These are phyloP conservation scores for Dicaeum eximium DNA, from an alignment of 2,113 vertebrate genomes.

Conservation along the genomic window DNA sequence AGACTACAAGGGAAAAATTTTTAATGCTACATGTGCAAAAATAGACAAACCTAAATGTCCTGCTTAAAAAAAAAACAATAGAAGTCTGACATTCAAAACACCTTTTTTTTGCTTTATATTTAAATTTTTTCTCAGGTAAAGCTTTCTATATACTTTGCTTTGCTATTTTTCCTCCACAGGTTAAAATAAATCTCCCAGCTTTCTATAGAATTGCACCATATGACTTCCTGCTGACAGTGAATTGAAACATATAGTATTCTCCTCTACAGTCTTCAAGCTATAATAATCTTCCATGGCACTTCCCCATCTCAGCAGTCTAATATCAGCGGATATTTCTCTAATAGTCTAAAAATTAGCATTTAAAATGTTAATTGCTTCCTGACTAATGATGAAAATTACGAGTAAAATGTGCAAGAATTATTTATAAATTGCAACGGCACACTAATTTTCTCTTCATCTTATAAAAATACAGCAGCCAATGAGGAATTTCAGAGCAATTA, in stretches of 20 bases:
- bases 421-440: constrained; percentile 51
- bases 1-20: background rate
- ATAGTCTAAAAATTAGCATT: constrained; percentile 56
- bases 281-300: background rate
- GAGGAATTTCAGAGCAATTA: constrained; percentile 41
- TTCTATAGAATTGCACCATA: background rate
- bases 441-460: constrained; percentile 36
- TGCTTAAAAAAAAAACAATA: background rate
- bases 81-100: background rate
- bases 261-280: background rate
- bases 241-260: background rate
- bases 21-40: background rate
- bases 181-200: background rate
- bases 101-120: background rate
- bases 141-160: background rate
- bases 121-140: background rate
- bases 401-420: constrained; percentile 56
- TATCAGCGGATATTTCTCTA: constrained; percentile 43
- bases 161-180: background rate
- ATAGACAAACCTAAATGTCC: background rate
- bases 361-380: constrained; percentile 63
- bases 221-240: background rate
- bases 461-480: constrained; percentile 36
- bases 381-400: constrained; percentile 44
- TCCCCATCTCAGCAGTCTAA: background rate